Evolutionary conservation across 2,113 vertebrate species (phyloP).

Genomic region (Lethenteron reissneri): DNA sequence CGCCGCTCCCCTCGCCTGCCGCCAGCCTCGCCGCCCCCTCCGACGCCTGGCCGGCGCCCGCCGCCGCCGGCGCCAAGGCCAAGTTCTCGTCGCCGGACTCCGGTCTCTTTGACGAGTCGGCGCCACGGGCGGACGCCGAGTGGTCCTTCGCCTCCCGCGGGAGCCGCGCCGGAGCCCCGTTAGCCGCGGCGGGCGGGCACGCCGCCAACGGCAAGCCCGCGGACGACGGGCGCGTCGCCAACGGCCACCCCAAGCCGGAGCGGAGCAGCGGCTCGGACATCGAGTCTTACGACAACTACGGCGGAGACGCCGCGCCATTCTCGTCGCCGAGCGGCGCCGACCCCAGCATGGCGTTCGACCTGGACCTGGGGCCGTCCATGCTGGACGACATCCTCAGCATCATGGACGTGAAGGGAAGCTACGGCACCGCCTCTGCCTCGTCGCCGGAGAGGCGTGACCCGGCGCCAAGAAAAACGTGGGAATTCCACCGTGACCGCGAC

Average conservation of each 20-base stretch:
- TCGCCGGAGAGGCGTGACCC: too few species aligned
- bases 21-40: slow-evolving; percentile 23
- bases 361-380: slow-evolving; percentile 73
- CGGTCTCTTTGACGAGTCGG: too few species aligned
- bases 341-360: slow-evolving; percentile 22
- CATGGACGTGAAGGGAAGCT: slow-evolving; percentile 29
- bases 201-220: not conserved
- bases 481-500: too few species aligned
- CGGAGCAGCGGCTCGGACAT: slow-evolving; percentile 1
- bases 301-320: not conserved
- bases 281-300: slow-evolving; percentile 2
- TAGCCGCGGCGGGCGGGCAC: not conserved
- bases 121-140: not conserved
- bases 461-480: too few species aligned
- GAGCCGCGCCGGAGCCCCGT: not conserved
- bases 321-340: slow-evolving; percentile 17
- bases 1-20: slow-evolving; percentile 14
- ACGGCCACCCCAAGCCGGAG: not conserved
- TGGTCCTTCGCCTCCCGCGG: not conserved
- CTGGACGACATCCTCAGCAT: slow-evolving; percentile 69
- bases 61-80: not conserved
- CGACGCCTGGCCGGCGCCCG: slow-evolving; percentile 50
- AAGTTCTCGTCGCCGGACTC: not conserved
- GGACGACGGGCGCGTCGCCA: not conserved
- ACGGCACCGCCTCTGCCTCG: too few species aligned